Conservation (phyloP, 2,113 vertebrate species). For the Prionailurus bengalensis region DNA sequence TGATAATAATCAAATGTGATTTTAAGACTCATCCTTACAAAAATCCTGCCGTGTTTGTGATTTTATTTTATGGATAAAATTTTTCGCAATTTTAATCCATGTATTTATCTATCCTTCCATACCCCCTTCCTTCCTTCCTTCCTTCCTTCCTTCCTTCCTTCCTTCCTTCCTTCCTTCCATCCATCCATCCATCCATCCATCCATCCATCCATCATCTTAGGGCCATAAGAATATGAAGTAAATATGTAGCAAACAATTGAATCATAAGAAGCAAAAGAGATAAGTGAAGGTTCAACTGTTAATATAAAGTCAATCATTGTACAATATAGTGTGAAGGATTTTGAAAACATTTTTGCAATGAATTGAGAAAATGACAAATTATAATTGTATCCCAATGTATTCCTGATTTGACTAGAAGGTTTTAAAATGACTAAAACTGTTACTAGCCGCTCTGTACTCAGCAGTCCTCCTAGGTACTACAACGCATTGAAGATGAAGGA, state of each 20-base stretch:
- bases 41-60: background rate
- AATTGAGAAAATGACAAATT: constrained; percentile 4
- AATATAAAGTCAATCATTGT: background rate
- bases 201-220: background rate
- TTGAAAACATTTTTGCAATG: background rate
- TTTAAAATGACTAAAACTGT: constrained; percentile 46
- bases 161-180: no score
- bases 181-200: no score
- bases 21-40: background rate
- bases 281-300: background rate
- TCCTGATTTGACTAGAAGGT: background rate
- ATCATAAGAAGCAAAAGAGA: background rate
- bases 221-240: background rate
- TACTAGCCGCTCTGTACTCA: background rate
- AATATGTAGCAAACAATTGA: background rate
- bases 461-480: background rate
- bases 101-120: background rate
- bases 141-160: no score
- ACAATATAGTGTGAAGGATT: background rate
- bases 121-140: no score
- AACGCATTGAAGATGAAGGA: background rate
- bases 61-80: background rate
- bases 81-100: background rate
- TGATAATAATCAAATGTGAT: background rate
- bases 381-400: background rate